Evolutionary conservation across 2,113 vertebrate genomes (phyloP), one percentile per base, ranked within the genome.

Genomic region (Ptilonorhynchus violaceus): DNA sequence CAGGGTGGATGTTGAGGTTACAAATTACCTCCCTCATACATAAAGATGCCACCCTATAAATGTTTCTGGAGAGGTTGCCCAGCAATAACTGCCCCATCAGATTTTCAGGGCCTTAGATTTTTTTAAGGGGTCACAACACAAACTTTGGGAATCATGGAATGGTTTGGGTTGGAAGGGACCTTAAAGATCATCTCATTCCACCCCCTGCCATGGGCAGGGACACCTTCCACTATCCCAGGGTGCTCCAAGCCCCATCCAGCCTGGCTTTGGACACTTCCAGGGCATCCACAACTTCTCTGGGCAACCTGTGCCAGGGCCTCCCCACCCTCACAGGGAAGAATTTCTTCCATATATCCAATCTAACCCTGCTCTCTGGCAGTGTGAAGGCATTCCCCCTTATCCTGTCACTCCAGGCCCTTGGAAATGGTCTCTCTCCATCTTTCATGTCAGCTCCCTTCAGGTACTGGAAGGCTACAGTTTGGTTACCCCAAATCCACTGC

Each of bases 201-300:
- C 3, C 8, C 28, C 20, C 3, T 7, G n/a, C 17, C 63, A 63
- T 22, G 55, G 4, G 13, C 44, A 59, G 28, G 52, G n/a, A 76
- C 72, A 33, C 0, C 2, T 55, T 25, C 31, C 49, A 35, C 22
- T 11, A 0, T 14, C 21, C 20, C 46, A 68, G 24, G 5, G 0
- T 52, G 8, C 16, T 69, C 47, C 25, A 35, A 69, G 6, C 5
- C 8, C 16, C 0, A 0, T 27, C 30, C 47, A 62, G 0, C 14
- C n/a, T 37, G 63, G 17, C 13, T 25, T 83, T 41, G 63, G 25
- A 1, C 49, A 56, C 18, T 37, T 0, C 31, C 25, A 63, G 47
- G 4, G 10, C 25, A 69, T 52, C 8, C 39, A 53, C 46, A 77
- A 21, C 63, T 84, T 1, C 41, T 55, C 35, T 84, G 41, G 21